phyloP scores from a whole-genome alignment of 2,888 invertebrate species.

The Pachycephus smyrnensis region DNA sequence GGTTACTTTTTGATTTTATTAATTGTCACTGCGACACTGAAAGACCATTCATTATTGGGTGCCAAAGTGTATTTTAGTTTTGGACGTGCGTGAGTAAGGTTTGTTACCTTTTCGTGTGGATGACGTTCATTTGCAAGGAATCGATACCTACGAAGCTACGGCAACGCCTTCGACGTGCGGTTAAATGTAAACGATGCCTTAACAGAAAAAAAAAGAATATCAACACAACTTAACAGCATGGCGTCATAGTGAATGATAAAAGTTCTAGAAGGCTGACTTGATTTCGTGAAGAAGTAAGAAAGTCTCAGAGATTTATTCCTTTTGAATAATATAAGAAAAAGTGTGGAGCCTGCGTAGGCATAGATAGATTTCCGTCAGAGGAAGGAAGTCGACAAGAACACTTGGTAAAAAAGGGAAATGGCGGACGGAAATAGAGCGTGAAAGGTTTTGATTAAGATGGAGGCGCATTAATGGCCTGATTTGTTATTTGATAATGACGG shows the following conservation, averaged over 20 bases:
- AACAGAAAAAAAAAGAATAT: background rate
- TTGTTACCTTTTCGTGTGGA: background rate
- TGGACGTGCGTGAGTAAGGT: background rate
- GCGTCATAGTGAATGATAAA: background rate
- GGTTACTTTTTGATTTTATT: background rate
- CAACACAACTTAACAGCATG: background rate
- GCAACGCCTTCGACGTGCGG: background rate
- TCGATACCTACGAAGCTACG: background rate
- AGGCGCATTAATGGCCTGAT: background rate
- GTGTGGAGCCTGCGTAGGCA: background rate
- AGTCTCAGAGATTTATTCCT: background rate
- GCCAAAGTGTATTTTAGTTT: background rate
- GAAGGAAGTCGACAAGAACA: background rate
- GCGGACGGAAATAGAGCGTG: background rate
- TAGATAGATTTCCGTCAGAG: background rate
- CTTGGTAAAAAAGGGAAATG: background rate
- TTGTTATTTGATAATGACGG: slow-evolving; percentile 2
- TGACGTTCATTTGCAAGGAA: slow-evolving; percentile 1
- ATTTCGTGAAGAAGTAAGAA: background rate
- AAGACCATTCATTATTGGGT: background rate
- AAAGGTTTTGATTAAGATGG: background rate
- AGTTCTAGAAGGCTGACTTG: background rate
- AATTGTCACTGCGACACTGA: background rate
- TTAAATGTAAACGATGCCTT: background rate
- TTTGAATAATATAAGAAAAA: background rate